Percentiles rank a stretch among this genome's conserved stretches.
These are phyloP conservation scores for Cheilosia vulpina DNA, from an alignment of 2,888 invertebrate species.

Conservation along the genomic window DNA sequence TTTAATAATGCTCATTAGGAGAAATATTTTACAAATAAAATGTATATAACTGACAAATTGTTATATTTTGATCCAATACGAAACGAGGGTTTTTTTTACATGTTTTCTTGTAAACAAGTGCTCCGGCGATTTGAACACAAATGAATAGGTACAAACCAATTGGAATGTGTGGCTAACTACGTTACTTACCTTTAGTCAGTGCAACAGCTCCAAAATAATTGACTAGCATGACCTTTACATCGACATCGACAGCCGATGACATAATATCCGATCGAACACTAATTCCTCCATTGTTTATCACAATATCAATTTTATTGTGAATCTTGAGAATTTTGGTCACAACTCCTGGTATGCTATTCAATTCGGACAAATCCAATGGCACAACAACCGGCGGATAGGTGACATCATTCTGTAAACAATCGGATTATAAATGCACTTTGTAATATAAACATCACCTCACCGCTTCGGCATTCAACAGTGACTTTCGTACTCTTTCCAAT, in stretches of 20 bases:
- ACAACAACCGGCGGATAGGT: constrained; percentile 89
- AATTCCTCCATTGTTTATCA: constrained; percentile 96
- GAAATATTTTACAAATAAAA: too few relatives aligned
- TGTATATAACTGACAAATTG: background rate
- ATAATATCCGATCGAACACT: constrained; percentile 90
- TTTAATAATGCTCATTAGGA: too few relatives aligned
- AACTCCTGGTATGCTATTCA: constrained; percentile 86
- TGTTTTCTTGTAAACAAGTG: too few relatives aligned
- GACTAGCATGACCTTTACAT: constrained; percentile 93
- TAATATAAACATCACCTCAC: constrained; percentile 82
- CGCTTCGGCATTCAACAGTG: constrained; percentile 87
- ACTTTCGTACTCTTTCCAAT: constrained; percentile 91
- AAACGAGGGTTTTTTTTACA: too few relatives aligned
- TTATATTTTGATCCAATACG: too few relatives aligned
- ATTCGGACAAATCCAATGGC: constrained; percentile 90
- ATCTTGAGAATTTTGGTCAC: constrained; percentile 88
- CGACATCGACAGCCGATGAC: constrained; percentile 91
- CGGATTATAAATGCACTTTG: constrained; percentile 21
- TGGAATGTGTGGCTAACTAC: background rate
- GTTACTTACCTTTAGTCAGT: constrained; percentile 91
- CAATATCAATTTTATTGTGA: constrained; percentile 92
- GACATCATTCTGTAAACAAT: constrained; percentile 83
- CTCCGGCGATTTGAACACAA: too few relatives aligned
- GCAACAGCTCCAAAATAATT: constrained; percentile 98
- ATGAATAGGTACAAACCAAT: too few relatives aligned